Conservation (phyloP, 2,113 vertebrate species). For the Pachycephala philippinensis region DNA sequence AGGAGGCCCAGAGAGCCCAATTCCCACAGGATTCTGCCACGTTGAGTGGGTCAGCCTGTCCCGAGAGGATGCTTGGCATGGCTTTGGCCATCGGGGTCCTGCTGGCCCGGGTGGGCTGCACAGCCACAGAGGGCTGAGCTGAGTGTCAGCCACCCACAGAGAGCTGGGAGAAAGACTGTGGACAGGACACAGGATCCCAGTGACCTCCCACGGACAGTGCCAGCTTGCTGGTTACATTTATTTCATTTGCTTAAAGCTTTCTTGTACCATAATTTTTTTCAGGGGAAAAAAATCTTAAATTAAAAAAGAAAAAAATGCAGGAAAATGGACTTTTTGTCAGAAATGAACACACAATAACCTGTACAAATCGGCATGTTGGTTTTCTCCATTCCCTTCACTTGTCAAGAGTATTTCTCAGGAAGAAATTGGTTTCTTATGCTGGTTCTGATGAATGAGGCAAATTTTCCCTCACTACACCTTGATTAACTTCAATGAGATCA, state of each 20-base stretch:
- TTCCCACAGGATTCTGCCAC: rapidly evolving
- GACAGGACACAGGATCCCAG: rapidly evolving
- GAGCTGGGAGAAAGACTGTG: not conserved
- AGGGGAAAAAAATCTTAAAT: not conserved
- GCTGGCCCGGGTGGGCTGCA: not conserved
- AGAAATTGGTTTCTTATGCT: not conserved
- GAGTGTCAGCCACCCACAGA: rapidly evolving
- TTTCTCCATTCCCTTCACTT: not conserved
- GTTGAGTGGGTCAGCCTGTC: rapidly evolving
- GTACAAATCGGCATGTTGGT: not conserved
- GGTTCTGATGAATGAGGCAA: not conserved
- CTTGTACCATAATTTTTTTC: not conserved
- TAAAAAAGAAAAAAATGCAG: not conserved
- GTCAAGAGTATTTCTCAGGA: not conserved
- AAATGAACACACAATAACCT: not conserved
- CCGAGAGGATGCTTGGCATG: not conserved
- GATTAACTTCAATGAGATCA: not conserved
- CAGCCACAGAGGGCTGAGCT: rapidly evolving
- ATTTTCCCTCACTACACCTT: not conserved
- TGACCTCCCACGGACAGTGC: rapidly evolving
- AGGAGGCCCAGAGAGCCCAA: rapidly evolving
- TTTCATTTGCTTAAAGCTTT: not conserved
- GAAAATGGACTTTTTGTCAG: not conserved
- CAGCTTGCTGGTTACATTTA: not conserved
- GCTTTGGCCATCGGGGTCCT: not conserved